Base-by-base conservation (phyloP, 2,888 invertebrate genomes). In the Willowsia nigromaculata region DNA sequence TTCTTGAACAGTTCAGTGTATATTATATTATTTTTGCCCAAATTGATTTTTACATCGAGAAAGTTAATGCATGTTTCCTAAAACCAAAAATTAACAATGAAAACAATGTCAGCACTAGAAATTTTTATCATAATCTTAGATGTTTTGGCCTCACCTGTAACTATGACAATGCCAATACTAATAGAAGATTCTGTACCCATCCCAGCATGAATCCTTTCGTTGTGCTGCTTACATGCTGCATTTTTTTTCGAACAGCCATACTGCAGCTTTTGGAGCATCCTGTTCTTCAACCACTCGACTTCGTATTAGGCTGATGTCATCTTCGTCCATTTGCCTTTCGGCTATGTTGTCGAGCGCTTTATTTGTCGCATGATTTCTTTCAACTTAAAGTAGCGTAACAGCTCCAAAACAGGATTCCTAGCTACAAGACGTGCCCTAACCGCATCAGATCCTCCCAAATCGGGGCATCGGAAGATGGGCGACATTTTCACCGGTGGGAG, bases 401-500 rank as follows among this genome's bases (percentile, higher is more conserved):
- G 22, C 1, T 59, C 27, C 88, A 83, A 88, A 0, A 88, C 13
- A 40, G 47, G 40, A 53, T 88, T 88, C 1, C 43, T 1, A 0
- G 1, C 18, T 5, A 43, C 22, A 9, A 18, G 22, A 18, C 11
- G 2, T 1, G 71, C 37, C 27, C 40, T 22, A 6, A 27, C 27
- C 2, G 76, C 22, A 15, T 43, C 76, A 5, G 15, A 5, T 7
- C 37, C 37, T 2, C 5, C 11, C 4, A 59, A 9, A 0, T 37
- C 22, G 0, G 88, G 82, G 9, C 15, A 1, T n/a, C 71, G 11
- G 78, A 90, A 92, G 0, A 88, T 84, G n/a, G 27, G 30, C 18
- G 3, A 0, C 13, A 22, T 91, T 7, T 22, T 40, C 7, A 93
- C 92, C 9, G 93, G 93, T 11, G 90, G 53, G 27, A 93, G 65